Evolutionary conservation across 2,797 vertebrate species (phyloP).

Genomic region (Anableps anableps): DNA sequence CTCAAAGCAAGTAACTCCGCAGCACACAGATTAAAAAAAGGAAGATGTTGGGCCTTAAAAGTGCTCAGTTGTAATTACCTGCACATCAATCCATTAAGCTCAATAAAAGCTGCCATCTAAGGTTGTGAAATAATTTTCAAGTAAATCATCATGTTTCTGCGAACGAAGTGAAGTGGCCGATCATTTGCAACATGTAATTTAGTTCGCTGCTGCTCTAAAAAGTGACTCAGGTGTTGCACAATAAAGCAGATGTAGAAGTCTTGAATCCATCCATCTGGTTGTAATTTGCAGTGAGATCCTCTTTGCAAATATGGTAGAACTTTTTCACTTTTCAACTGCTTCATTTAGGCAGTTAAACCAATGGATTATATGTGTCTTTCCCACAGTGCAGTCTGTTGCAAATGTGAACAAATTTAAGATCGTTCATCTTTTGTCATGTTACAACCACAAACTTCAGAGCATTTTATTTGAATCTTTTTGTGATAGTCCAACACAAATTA

Average conservation of each 20-base stretch:
- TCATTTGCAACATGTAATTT: constrained; percentile 43
- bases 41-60: constrained; percentile 9
- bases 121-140: constrained; percentile 15
- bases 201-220: constrained; percentile 6
- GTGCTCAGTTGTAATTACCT: constrained; percentile 33
- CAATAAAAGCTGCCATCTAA: neutral
- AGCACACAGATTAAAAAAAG: constrained; percentile 42
- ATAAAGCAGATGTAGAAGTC: constrained; percentile 3
- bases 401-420: neutral
- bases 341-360: neutral
- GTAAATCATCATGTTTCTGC: constrained; percentile 26
- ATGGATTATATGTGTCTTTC: neutral
- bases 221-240: neutral
- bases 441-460: too few species aligned
- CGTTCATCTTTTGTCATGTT: neutral
- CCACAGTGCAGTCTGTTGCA: too few species aligned
- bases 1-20: constrained; percentile 54
- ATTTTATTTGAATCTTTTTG: neutral
- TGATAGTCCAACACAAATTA: neutral
- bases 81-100: constrained; percentile 35
- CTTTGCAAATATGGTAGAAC: neutral
- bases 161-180: constrained; percentile 33
- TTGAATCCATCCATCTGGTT: constrained; percentile 2
- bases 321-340: neutral
- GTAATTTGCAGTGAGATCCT: neutral